Conservation (phyloP, 1,140 invertebrate species). For the Tenebrio molitor region DNA sequence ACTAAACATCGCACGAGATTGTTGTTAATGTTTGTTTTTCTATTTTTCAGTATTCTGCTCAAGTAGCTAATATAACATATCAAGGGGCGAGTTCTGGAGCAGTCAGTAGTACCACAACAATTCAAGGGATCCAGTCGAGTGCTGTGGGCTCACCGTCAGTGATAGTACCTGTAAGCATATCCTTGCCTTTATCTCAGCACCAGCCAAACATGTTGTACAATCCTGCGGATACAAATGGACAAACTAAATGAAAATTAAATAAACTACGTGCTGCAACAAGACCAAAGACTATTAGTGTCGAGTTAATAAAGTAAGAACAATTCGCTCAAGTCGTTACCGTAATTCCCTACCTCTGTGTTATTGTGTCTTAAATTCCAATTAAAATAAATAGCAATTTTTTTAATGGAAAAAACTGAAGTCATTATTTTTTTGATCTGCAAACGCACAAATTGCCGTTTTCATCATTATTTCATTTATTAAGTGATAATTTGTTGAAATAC, state of each 20-base stretch:
- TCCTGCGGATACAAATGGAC: slow-evolving; percentile 54
- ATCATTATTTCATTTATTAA: too few species aligned
- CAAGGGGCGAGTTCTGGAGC: slow-evolving; percentile 63
- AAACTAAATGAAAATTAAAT: slow-evolving; percentile 42
- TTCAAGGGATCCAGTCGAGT: slow-evolving; percentile 45
- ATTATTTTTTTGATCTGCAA: too few species aligned
- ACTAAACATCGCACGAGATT: too few species aligned
- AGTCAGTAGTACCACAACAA: slow-evolving; percentile 63
- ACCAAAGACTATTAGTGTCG: slow-evolving; percentile 11
- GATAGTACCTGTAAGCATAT: slow-evolving; percentile 54
- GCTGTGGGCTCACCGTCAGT: slow-evolving; percentile 47
- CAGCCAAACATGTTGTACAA: slow-evolving; percentile 53
- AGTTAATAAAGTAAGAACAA: not conserved
- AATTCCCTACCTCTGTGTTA: slow-evolving; percentile 25
- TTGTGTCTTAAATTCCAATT: slow-evolving; percentile 25
- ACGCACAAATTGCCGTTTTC: too few species aligned
- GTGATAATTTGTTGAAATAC: too few species aligned
- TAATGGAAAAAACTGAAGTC: too few species aligned
- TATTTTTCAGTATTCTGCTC: slow-evolving; percentile 45
- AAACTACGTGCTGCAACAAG: not conserved
- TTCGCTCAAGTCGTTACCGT: slow-evolving; percentile 27
- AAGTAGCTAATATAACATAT: slow-evolving; percentile 65
- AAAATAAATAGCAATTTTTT: too few species aligned
- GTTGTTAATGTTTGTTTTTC: slow-evolving; percentile 37
- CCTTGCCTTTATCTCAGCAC: slow-evolving; percentile 47